Base-by-base conservation (phyloP, 2,113 vertebrate genomes). In the Caretta caretta region DNA sequence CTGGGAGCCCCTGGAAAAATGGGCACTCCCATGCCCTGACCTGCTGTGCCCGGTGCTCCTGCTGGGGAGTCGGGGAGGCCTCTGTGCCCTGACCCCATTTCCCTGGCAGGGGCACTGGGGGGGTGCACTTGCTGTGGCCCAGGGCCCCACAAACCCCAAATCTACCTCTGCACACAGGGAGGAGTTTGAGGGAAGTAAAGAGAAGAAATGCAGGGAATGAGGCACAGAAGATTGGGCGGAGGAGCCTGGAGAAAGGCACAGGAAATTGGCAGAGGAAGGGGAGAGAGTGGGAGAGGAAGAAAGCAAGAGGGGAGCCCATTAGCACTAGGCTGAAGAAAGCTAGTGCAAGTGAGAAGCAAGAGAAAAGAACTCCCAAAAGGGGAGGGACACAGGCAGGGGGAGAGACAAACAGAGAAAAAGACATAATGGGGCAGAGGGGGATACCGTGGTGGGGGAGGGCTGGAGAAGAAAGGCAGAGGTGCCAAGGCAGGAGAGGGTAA, bases 201-300 rank as follows among this genome's bases (percentile, higher is more conserved):
- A 19, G 6, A 24, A 79, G 87, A 84, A 6, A 72, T 22, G 24
- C 19, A 76, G 42, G 5, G 65, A 49, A 27, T 86, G 27, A 89
- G 38, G 27, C 13, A 65, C 83, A 92, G 35, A 25, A 50, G 35
- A 87, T 8, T 65, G 17, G 49, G 51, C 7, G 19, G 6, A 4
- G 2, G 2, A 3, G 4, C 12, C 35, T 3, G 22, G 22, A 85
- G 29, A 56, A 59, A 92, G 82, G 2, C 22, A 24, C 1, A 80
- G 4, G 12, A 31, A 85, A 54, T 49, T 59, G 53, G n/a, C 1
- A 0, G 8, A n/a, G 1, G 8, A 51, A 75, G 80, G 2, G 12
- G 35, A 59, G 31, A 79, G 2, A 1, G 14, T 4, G 59, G 82
- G 54, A 83, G 19, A 38, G 11, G 10, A 29, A 83, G 38, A 90